Percentiles rank a stretch among this genome's conserved stretches.
phyloP scores from a whole-genome alignment of 2,797 vertebrate genomes.

The Rhodeus uyekii region DNA sequence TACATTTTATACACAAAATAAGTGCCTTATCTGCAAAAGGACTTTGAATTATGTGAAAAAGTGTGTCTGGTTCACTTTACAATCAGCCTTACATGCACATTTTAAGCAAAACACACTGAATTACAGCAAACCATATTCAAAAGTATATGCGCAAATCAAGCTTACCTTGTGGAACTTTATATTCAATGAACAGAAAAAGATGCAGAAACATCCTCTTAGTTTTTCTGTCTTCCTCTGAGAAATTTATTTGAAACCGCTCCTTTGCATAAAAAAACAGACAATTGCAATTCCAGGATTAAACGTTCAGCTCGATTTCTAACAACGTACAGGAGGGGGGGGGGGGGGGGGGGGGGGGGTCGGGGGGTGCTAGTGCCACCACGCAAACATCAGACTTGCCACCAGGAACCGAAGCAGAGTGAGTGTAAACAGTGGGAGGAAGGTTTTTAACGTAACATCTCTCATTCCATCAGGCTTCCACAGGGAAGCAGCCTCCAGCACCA shows the following conservation, averaged over 20 bases:
- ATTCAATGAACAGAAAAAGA: slow-evolving; percentile 9
- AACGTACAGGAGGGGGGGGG: slow-evolving; percentile 27
- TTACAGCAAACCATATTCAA: neutral
- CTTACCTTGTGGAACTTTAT: neutral
- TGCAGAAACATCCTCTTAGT: slow-evolving; percentile 21
- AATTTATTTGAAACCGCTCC: slow-evolving; percentile 57
- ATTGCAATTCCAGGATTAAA: slow-evolving; percentile 50
- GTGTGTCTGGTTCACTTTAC: neutral
- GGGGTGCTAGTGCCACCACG: slow-evolving; percentile 40
- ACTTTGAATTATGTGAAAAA: neutral
- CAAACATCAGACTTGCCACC: slow-evolving; percentile 17
- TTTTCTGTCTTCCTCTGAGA: slow-evolving; percentile 54
- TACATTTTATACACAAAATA: too few species aligned
- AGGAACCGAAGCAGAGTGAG: slow-evolving; percentile 41
- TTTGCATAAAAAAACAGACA: slow-evolving; percentile 55
- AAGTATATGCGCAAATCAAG: neutral
- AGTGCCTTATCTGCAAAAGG: too few species aligned
- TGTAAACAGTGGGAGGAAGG: slow-evolving; percentile 54
- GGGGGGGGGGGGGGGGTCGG: too few species aligned
- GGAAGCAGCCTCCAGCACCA: slow-evolving; percentile 63
- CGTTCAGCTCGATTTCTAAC: slow-evolving; percentile 52
- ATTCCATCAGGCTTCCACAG: slow-evolving; percentile 63
- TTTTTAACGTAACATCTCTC: slow-evolving; percentile 51
- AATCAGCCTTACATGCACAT: neutral
- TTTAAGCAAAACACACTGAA: neutral